Evolutionary conservation across 1,140 invertebrate species (phyloP), one percentile per base, ranked within the genome.

Genomic region (Brachionus manjavacas): DNA sequence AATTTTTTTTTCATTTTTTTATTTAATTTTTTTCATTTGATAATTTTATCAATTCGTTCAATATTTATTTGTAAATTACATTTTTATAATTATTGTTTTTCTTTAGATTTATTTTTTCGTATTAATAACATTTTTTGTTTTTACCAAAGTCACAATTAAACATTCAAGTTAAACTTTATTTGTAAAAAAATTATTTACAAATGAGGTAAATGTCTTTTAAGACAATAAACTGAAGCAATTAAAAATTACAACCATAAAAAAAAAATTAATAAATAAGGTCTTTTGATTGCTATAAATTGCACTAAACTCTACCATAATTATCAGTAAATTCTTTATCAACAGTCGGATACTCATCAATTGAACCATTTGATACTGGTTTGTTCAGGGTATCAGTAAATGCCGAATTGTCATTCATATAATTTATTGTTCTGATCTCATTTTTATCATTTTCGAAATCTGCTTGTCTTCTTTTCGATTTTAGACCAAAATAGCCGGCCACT

Each of bases 301-400:
- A 16, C 31, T 64, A 81, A 55, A 81, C 79, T 41, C 79, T 41
- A 12, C 52, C 79, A 39, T 81, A 81, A 14, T 55, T 31, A 14
- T 81, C 79, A 20, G 79, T 14, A 66, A 43, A 81, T 60, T 81
- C 79, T 68, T 81, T 81, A 16, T 81, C 79, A 35, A 20, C n/a
- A 20, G 49, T 60, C 20, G 79, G 20, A 68, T 64, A 81, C 9
- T 41, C 79, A 81, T 23, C 35, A 39, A 49, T 55, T 41, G 79
- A 81, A 46, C 60, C 20, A 35, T 9, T 39, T 43, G n/a, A 31
- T 25, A 23, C 78, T 3, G 46, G 39, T 20, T 68, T 60, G 14
- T 81, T 64, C 20, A 64, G 7, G 8, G 35, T 43, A 39, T 81
- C 79, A 4, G 20, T 41, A 68, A 68, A 68, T 25, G 79, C 52